phyloP scores from a whole-genome alignment of 2,888 invertebrate genomes.

The Congeria kusceri region DNA sequence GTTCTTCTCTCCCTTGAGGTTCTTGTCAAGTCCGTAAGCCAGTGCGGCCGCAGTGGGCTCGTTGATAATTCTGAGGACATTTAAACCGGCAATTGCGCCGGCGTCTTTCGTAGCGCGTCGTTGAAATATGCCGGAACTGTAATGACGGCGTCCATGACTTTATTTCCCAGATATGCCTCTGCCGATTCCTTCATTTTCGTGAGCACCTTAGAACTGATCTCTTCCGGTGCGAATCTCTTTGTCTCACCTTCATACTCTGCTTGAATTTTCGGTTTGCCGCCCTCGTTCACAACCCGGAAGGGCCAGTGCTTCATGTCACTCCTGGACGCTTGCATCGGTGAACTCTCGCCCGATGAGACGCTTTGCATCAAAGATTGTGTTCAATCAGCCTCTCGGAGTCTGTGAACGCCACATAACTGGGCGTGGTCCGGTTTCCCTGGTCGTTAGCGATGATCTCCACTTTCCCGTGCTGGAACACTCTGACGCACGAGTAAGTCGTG shows the following conservation, averaged over 20 bases:
- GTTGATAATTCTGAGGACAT: conserved; percentile 98
- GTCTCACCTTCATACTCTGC: conserved; percentile 83
- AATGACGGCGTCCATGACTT: conserved; percentile 94
- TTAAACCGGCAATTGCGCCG: conserved; percentile 95
- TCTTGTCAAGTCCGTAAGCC: conserved; percentile 83
- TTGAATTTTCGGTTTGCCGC: conserved; percentile 96
- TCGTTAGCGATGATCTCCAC: conserved; percentile 87
- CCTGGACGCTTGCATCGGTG: conserved; percentile 96
- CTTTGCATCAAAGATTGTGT: conserved; percentile 99
- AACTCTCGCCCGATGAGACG: conserved; percentile 98
- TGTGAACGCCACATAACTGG: conserved; percentile 91
- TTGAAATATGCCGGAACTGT: conserved; percentile 99
- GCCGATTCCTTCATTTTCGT: conserved; percentile 99
- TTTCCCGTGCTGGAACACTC: conserved; percentile 86
- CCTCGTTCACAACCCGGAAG: conserved; percentile 95
- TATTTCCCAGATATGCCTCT: conserved; percentile 97
- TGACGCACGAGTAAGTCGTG: conserved; percentile 91
- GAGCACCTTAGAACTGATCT: conserved; percentile 99
- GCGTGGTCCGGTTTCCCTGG: conserved; percentile 90
- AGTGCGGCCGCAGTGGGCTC: conserved; percentile 87
- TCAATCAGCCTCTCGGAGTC: conserved; percentile 88
- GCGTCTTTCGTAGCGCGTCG: conserved; percentile 99
- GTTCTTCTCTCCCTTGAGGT: conserved; percentile 86
- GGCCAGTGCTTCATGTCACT: conserved; percentile 98
- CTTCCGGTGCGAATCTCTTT: conserved; percentile 98